Evolutionary conservation across 1,140 invertebrate species (phyloP), one percentile per base, ranked within the genome.

Genomic region (Lysiphlebus fabarum): DNA sequence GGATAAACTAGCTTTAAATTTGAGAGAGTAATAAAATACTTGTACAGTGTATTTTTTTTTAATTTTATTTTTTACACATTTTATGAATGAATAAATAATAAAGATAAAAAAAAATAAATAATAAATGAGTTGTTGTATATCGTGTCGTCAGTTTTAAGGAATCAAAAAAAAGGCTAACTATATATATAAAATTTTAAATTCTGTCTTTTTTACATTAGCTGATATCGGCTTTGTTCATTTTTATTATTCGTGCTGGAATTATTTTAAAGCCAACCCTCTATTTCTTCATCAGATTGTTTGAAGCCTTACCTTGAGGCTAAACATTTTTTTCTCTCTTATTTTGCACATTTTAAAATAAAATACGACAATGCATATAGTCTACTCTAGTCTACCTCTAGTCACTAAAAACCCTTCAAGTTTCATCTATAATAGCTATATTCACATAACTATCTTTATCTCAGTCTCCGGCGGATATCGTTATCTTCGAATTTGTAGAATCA

Each of bases 211-310:
- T 44, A 62, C 62, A 69, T 69, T 69, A 66, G 60, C 61, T 63
- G 63, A 70, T 70, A 70, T 67, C 67, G 65, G 67, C 66, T 70
- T 68, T 59, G 62, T 67, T 65, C 65, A 60, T 61, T 59, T 26
- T 26, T 26, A 26, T 26, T 26, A 26, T 26, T 26, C 17, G 17
- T 26, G 17, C 17, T 26, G 4, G 17, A 26, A 26, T 4, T 4
- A 26, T 26, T 26, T 4, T 26, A 26, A 26, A 26, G 17, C 17
- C 62, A 65, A 66, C 58, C 61, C 61, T 53, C 57, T 55, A 58
- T 65, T 61, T 61, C 44, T 34, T 58, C 34, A 44, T 47, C 56
- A 12, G 9, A 26, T 44, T 58, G 34, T 53, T 42, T 14, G 34
- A 53, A 57, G 33, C 54, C 54, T 48, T 44, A 53, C 60, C 49